phyloP scores from a whole-genome alignment of 2,888 invertebrate genomes.

The Leptopilina myrica region DNA sequence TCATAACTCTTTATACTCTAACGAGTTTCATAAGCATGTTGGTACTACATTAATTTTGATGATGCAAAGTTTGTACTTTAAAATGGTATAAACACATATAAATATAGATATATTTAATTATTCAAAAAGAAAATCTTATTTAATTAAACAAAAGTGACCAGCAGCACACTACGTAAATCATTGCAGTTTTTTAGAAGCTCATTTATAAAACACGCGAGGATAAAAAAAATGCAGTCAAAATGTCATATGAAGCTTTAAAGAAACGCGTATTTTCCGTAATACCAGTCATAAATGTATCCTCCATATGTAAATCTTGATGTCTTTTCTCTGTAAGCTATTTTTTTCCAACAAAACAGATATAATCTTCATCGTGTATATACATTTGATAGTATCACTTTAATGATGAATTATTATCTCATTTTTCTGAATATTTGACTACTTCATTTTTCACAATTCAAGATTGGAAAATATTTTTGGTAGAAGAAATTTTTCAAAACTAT shows the following conservation, averaged over 20 bases:
- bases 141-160: not conserved
- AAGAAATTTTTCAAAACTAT: no score
- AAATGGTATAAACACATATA: not conserved
- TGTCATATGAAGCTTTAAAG: constrained; percentile 2
- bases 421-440: not conserved
- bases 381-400: not conserved
- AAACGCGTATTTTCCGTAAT: constrained; percentile 14
- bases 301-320: constrained; percentile 12
- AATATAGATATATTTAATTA: not conserved
- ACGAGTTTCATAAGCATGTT: not conserved
- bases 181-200: not conserved
- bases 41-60: not conserved
- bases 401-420: not conserved
- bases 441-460: no score
- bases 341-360: constrained; percentile 1
- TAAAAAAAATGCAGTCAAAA: constrained; percentile 4
- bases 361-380: not conserved
- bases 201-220: constrained; percentile 6
- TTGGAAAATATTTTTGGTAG: no score
- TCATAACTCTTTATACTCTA: constrained; percentile 15
- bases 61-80: not conserved
- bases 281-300: constrained; percentile 13
- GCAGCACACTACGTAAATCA: not conserved
- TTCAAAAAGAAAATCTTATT: not conserved
- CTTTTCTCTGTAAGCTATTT: not conserved